A percentile compares a stretch with the other conserved stretches of the same genome.
These are phyloP conservation scores for Tetraodon nigroviridis DNA, from an alignment of 2,113 vertebrate species.

Conservation along the genomic window DNA sequence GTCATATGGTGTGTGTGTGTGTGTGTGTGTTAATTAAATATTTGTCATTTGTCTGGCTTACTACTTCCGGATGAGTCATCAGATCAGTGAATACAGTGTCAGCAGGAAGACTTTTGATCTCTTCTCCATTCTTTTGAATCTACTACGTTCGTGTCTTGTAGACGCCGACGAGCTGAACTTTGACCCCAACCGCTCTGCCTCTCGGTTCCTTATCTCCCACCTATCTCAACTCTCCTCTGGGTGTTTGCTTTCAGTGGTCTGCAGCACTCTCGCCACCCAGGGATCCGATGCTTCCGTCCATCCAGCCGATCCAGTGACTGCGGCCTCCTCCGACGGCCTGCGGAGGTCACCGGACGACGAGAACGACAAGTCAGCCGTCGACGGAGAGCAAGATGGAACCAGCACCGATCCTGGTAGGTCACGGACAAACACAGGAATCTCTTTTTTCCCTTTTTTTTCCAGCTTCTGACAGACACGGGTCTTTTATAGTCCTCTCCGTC, in stretches of 20 bases:
- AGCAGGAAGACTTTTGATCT: background rate
- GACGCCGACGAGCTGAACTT: background rate
- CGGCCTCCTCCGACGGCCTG: conserved; percentile 62
- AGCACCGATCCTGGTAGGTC: conserved; percentile 40
- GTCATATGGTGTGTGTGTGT: conserved; percentile 37
- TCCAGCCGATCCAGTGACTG: conserved; percentile 36
- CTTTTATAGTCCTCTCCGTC: background rate
- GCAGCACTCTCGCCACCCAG: conserved; percentile 38
- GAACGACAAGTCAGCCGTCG: conserved; percentile 52
- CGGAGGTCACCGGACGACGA: conserved; percentile 41
- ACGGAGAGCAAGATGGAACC: conserved; percentile 33
- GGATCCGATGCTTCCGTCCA: conserved; percentile 42
- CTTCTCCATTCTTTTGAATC: background rate
- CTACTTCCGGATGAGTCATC: conserved; percentile 28
- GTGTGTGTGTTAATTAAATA: too few relatives aligned
- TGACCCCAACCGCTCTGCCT: background rate
- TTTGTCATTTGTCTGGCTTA: background rate
- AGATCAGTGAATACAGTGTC: background rate
- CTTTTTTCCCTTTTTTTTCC: background rate
- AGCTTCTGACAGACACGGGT: too few relatives aligned
- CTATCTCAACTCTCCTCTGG: background rate
- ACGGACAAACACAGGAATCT: background rate
- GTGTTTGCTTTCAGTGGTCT: conserved; percentile 40
- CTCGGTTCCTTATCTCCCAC: background rate
- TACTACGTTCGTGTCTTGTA: background rate